phyloP scores from a whole-genome alignment of 2,888 invertebrate genomes.

The Opisthograptis luteolata region DNA sequence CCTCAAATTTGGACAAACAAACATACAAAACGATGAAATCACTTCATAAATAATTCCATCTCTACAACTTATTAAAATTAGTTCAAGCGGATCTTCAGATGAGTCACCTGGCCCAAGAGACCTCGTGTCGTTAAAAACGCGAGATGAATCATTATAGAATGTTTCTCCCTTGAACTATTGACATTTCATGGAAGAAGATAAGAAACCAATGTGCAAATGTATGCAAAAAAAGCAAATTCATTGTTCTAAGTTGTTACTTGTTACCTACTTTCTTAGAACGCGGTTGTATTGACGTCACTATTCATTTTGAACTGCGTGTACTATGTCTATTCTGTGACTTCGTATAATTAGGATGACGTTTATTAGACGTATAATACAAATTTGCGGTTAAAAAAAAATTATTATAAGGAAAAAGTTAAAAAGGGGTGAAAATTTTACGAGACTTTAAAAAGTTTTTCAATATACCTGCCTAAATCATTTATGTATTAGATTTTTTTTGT shows the following conservation, averaged over 20 bases:
- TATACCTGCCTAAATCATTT: no score
- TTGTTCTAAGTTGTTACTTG: slow-evolving; percentile 30
- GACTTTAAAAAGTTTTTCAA: no score
- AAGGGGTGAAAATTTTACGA: not conserved
- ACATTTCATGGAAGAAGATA: slow-evolving; percentile 47
- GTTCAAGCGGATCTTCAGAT: slow-evolving; percentile 59
- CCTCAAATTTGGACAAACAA: no score
- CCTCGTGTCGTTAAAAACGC: slow-evolving; percentile 41
- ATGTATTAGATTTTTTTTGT: no score
- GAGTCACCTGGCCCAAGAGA: slow-evolving; percentile 51
- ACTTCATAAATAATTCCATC: slow-evolving; percentile 28
- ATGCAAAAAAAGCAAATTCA: slow-evolving; percentile 22
- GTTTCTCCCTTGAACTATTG: slow-evolving; percentile 61
- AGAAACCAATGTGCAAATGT: slow-evolving; percentile 14
- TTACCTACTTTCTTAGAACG: slow-evolving; percentile 23
- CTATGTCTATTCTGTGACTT: no score
- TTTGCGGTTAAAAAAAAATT: slow-evolving; percentile 30
- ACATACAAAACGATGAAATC: slow-evolving; percentile 25
- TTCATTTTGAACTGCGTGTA: slow-evolving; percentile 9
- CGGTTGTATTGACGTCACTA: slow-evolving; percentile 22
- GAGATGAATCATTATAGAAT: slow-evolving; percentile 50
- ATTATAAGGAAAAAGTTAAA: slow-evolving; percentile 12
- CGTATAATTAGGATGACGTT: slow-evolving; percentile 21
- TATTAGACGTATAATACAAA: slow-evolving; percentile 11
- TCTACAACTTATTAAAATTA: slow-evolving; percentile 43